Evolutionary conservation across 2,888 invertebrate species (phyloP).

Genomic region (Nasonia oneida): DNA sequence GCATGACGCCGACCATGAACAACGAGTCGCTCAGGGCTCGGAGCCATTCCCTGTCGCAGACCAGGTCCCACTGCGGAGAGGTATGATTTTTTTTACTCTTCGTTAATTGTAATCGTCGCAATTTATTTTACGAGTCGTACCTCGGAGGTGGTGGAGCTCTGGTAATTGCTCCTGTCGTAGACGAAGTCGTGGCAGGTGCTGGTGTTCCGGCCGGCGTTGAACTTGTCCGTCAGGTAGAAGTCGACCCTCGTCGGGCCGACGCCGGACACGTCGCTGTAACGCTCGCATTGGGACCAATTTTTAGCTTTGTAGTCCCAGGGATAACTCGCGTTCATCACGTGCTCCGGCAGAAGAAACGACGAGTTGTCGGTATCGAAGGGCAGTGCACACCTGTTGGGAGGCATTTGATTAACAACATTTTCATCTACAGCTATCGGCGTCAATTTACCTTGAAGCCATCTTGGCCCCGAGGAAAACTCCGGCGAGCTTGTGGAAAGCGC

Average conservation of each 20-base stretch:
- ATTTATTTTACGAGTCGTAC: conserved; percentile 74
- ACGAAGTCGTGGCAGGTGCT: conserved; percentile 81
- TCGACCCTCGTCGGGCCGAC: conserved; percentile 36
- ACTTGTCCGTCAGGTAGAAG: not conserved
- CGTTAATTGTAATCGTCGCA: too few species aligned
- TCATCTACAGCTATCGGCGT: not conserved
- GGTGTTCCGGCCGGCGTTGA: conserved; percentile 18
- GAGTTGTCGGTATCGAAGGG: conserved; percentile 82
- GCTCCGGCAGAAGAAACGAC: conserved; percentile 79
- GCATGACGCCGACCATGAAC: conserved; percentile 87
- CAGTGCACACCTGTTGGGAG: conserved; percentile 81
- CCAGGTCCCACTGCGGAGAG: conserved; percentile 83
- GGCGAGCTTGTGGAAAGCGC: conserved; percentile 87
- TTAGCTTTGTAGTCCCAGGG: conserved; percentile 80
- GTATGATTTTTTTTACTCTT: not conserved
- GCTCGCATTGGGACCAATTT: conserved; percentile 81
- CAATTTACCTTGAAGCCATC: conserved; percentile 82
- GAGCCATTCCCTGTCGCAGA: conserved; percentile 84
- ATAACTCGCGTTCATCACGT: conserved; percentile 80
- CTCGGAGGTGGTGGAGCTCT: conserved; percentile 85
- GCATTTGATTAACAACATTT: conserved; percentile 21
- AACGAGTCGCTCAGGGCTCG: conserved; percentile 85
- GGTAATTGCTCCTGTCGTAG: conserved; percentile 83
- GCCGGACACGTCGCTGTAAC: conserved; percentile 56
- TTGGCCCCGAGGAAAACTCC: conserved; percentile 86